A percentile compares a stretch with the other conserved stretches of the same genome.
These are phyloP conservation scores for Spheniscus mendiculus DNA, from an alignment of 2,113 vertebrate genomes.

Conservation along the genomic window DNA sequence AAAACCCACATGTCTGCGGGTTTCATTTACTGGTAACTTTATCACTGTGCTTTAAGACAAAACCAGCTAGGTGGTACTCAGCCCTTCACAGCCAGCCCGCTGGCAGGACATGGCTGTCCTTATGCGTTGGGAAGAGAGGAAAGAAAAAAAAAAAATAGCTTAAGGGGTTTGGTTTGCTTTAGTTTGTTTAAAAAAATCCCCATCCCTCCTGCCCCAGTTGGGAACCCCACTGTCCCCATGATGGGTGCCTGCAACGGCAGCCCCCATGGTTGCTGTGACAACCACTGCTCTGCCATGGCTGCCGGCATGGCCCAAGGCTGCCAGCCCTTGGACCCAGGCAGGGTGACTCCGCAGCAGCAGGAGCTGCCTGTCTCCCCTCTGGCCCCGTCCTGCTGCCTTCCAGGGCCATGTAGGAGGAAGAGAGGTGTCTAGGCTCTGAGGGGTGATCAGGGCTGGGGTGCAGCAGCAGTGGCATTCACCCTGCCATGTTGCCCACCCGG, in stretches of 20 bases:
- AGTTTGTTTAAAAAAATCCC: background rate
- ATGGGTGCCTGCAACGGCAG: background rate
- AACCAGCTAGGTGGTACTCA: constrained; percentile 32
- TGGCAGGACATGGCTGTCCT: background rate
- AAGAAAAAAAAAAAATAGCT: background rate
- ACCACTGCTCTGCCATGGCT: background rate
- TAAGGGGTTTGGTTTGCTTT: background rate
- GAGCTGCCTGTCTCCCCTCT: background rate
- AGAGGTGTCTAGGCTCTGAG: background rate
- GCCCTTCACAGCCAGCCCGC: constrained; percentile 20
- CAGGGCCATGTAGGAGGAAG: background rate
- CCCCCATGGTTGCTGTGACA: background rate
- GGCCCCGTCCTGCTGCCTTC: background rate
- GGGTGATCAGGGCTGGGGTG: background rate
- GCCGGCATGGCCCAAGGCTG: background rate
- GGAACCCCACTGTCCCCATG: accelerated
- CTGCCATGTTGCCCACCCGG: background rate
- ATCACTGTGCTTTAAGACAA: constrained; percentile 65
- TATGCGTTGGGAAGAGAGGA: background rate
- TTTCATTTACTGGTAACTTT: constrained; percentile 50
- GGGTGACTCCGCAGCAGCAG: background rate
- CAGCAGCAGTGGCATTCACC: background rate
- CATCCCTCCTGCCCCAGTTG: background rate
- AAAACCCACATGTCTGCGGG: background rate
- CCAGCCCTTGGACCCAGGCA: background rate